Conservation (phyloP, 2,113 vertebrate species). For the Anser brachyrhynchus region DNA sequence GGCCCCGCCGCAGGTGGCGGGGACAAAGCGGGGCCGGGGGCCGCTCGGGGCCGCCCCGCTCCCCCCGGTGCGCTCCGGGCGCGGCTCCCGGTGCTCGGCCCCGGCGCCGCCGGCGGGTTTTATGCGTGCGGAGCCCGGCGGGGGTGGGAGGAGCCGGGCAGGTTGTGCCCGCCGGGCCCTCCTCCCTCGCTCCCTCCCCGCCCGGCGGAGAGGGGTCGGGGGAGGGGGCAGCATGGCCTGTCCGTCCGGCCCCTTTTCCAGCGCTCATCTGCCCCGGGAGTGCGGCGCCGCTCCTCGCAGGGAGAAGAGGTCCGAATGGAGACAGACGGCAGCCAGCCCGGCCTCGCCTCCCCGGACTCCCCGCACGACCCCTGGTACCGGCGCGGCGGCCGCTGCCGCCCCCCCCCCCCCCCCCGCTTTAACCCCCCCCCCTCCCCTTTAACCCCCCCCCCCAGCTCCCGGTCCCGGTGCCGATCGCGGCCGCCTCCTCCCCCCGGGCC, state of each 20-base stretch:
- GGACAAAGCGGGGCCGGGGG: neutral
- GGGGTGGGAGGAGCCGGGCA: constrained; percentile 69
- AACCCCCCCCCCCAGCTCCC: neutral
- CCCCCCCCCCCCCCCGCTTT: neutral
- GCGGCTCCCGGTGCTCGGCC: neutral
- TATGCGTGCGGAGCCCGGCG: constrained; percentile 50
- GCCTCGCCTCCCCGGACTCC: constrained; percentile 92
- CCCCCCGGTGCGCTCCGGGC: neutral
- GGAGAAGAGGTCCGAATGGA: constrained; percentile 85
- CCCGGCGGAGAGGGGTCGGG: constrained; percentile 81
- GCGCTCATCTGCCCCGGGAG: constrained; percentile 70
- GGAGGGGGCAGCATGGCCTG: constrained; percentile 82
- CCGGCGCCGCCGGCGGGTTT: constrained; percentile 27
- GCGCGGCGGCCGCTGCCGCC: constrained; percentile 5
- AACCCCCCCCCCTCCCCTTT: no score
- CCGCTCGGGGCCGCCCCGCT: neutral
- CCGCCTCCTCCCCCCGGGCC: neutral
- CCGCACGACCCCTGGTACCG: constrained; percentile 95
- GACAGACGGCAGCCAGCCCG: constrained; percentile 94
- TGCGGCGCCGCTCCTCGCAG: constrained; percentile 58
- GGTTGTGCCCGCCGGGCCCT: constrained; percentile 78
- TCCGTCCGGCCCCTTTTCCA: constrained; percentile 75
- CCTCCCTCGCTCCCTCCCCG: constrained; percentile 76
- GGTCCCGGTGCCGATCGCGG: constrained; percentile 55
- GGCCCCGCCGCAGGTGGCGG: constrained; percentile 1